These are phyloP conservation scores for Drosophila kambysellisi DNA, from an alignment of 2,888 invertebrate genomes.

Conservation along the genomic window DNA sequence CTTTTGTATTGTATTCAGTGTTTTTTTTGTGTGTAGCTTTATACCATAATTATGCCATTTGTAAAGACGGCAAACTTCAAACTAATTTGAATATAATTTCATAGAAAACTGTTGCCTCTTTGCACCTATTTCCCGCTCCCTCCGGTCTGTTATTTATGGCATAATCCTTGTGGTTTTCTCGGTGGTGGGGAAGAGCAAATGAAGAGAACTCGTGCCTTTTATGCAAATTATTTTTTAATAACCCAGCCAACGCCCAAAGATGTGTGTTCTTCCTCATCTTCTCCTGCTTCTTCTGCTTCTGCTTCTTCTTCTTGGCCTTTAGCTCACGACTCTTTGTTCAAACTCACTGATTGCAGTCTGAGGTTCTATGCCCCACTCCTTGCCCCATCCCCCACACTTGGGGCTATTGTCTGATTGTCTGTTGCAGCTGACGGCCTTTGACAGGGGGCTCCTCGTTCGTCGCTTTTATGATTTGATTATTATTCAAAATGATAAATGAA, in stretches of 20 bases:
- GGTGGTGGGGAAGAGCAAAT: too few relatives aligned
- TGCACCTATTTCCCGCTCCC: background rate
- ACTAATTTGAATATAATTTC: constrained; percentile 82
- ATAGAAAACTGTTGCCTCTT: constrained; percentile 53
- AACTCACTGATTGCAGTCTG: constrained; percentile 53
- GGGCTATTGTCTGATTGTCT: constrained; percentile 37
- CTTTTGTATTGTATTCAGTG: constrained; percentile 5
- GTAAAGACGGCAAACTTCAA: constrained; percentile 69
- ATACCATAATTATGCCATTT: constrained; percentile 72
- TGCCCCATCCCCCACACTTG: background rate
- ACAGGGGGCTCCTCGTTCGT: constrained; percentile 43
- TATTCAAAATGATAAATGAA: constrained; percentile 82
- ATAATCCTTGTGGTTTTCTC: constrained; percentile 73
- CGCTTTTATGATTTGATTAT: constrained; percentile 79
- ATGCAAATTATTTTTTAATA: constrained; percentile 83
- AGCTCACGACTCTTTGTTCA: constrained; percentile 30
- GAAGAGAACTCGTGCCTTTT: constrained; percentile 70
- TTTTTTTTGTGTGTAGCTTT: constrained; percentile 18
- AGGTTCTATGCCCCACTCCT: background rate
- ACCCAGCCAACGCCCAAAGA: constrained; percentile 38
- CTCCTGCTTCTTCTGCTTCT: too few relatives aligned
- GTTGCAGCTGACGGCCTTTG: constrained; percentile 59
- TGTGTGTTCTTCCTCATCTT: constrained; percentile 7
- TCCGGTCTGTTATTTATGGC: constrained; percentile 69
- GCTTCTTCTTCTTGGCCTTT: constrained; percentile 2